Conservation (phyloP, 2,888 invertebrate species). For the Ectemnius continuus region DNA sequence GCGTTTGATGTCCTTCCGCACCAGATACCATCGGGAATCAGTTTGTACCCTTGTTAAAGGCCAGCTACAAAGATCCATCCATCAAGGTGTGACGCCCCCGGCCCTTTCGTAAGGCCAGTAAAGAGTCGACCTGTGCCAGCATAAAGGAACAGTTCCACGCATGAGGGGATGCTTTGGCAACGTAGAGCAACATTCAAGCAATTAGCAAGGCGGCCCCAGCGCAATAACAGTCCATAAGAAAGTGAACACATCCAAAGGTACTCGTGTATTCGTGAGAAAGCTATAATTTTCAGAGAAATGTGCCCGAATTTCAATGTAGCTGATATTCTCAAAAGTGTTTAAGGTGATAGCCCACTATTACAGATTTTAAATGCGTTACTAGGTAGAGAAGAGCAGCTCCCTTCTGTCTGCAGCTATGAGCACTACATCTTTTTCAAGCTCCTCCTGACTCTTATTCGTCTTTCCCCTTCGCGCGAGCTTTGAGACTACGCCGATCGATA, state of each 20-base stretch:
- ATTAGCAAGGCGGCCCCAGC: constrained; percentile 53
- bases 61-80: neutral
- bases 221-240: constrained; percentile 61
- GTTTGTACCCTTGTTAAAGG: constrained; percentile 4
- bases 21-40: neutral
- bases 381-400: constrained; percentile 34
- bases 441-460: neutral
- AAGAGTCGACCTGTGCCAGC: neutral
- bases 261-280: constrained; percentile 37
- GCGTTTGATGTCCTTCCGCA: constrained; percentile 4
- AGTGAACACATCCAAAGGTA: constrained; percentile 53
- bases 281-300: constrained; percentile 15
- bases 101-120: neutral
- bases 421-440: constrained; percentile 13
- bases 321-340: constrained; percentile 59
- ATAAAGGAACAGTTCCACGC: neutral
- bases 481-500: neutral
- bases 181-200: constrained; percentile 39
- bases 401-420: constrained; percentile 16
- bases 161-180: constrained; percentile 18
- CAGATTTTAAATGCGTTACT: constrained; percentile 34
- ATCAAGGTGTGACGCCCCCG: neutral
- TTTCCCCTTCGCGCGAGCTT: neutral
- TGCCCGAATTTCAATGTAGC: constrained; percentile 61
- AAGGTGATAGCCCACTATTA: constrained; percentile 40